These are phyloP conservation scores for Drosophila paranaensis DNA, from an alignment of 2,888 invertebrate species.

Conservation along the genomic window DNA sequence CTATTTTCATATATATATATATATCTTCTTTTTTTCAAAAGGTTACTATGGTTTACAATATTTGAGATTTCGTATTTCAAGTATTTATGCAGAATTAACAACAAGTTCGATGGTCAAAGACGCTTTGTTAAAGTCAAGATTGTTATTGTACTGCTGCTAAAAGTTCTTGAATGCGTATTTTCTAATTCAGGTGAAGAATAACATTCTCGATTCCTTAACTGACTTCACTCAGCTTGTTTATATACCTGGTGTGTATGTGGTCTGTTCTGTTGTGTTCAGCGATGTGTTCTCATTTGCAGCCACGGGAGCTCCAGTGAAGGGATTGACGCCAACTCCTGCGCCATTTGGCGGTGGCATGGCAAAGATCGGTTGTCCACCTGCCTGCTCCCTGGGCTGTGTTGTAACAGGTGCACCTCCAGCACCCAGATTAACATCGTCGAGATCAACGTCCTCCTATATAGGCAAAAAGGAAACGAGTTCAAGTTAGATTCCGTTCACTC, in stretches of 20 bases:
- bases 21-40: conserved; percentile 19
- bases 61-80: conserved; percentile 24
- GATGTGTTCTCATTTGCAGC: conserved; percentile 84
- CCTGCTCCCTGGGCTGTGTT: conserved; percentile 82
- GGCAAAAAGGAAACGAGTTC: conserved; percentile 1
- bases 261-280: conserved; percentile 84
- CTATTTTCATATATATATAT: conserved; percentile 16
- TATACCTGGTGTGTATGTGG: conserved; percentile 85
- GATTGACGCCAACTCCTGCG: conserved; percentile 83
- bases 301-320: conserved; percentile 83
- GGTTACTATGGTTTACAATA: conserved; percentile 48
- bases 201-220: conserved; percentile 14
- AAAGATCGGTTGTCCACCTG: conserved; percentile 82
- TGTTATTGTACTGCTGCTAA: conserved; percentile 53
- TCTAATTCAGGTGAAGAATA: conserved; percentile 18
- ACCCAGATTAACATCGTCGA: conserved; percentile 83
- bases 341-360: conserved; percentile 83
- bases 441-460: conserved; percentile 84
- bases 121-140: conserved; percentile 65
- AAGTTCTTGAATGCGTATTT: conserved; percentile 18
- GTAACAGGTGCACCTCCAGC: conserved; percentile 76
- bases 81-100: conserved; percentile 61
- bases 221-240: conserved; percentile 55
- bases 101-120: conserved; percentile 81
- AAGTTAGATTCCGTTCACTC: background rate